These are phyloP conservation scores for Danionella cerebrum DNA, from an alignment of 2,113 vertebrate genomes.

Conservation along the genomic window DNA sequence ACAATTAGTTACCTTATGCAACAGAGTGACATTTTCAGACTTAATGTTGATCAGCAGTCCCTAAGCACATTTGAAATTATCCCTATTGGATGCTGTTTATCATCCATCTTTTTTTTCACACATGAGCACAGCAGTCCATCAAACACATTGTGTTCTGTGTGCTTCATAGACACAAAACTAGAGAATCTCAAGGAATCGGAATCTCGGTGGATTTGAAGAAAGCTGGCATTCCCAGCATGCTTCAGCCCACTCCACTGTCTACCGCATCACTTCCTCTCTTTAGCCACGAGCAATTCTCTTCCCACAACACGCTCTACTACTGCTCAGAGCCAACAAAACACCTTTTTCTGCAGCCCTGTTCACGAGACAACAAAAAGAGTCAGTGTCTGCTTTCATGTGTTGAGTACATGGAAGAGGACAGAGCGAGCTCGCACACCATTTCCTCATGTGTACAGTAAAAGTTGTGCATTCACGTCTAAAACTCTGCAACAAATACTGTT, in stretches of 20 bases:
- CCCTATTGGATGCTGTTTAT: background rate
- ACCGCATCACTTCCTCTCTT: constrained; percentile 15
- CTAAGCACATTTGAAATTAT: background rate
- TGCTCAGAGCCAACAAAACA: background rate
- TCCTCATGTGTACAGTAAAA: no score
- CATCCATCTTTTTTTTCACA: background rate
- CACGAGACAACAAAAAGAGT: constrained; percentile 20
- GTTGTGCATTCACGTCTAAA: no score
- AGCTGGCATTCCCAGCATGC: constrained; percentile 32
- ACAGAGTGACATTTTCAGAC: background rate
- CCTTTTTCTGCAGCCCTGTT: constrained; percentile 13
- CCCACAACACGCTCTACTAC: constrained; percentile 2
- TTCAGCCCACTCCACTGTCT: constrained; percentile 22
- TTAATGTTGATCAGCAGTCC: background rate
- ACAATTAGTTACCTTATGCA: background rate
- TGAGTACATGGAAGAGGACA: background rate
- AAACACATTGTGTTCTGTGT: background rate
- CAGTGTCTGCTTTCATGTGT: constrained; percentile 10
- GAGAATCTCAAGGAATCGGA: background rate
- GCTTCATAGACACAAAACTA: background rate
- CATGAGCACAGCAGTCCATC: background rate
- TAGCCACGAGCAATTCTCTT: constrained; percentile 24
- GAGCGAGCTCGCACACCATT: no score
- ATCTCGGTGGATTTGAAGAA: background rate
- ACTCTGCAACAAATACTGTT: no score